Base-by-base conservation (phyloP, 2,797 vertebrate genomes). In the Bradypus variegatus region DNA sequence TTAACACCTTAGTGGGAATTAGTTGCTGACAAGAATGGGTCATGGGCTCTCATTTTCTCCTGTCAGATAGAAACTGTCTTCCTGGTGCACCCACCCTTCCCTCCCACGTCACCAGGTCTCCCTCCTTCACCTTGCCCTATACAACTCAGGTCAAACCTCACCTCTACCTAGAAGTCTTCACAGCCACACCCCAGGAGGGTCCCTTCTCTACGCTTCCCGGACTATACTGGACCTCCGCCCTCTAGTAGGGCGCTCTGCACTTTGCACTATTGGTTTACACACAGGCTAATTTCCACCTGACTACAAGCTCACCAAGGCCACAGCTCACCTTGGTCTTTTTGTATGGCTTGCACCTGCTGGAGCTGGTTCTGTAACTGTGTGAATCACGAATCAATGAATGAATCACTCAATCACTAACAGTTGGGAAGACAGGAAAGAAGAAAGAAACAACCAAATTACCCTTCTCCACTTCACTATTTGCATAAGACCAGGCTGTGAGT, bases 1-100 rank as follows among this genome's bases (percentile, higher is more conserved):
- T 93, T 81, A 88, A 86, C 90, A 94, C 45, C 67, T 78, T 81
- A 38, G 36, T 33, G 38, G 86, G 90, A 87, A 79, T 77, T 82
- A n/a, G 16, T 48, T 72, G 76, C 82, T 79, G 41, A 90, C 23
- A 89, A 15, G 78, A 91, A 65, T 60, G 86, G 75, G 67, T 80
- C 89, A 45, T 50, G 67, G 15, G 70, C 55, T 18, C 16, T 48
- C 11, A 29, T 70, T 92, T 81, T 31, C 75, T 93, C 76, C 6
- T 29, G 50, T 45, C 60, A 87, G 27, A 41, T 27, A 25, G 41
- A 93, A 79, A 13, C 69, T 18, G 27, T 55, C 78, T 94, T 92
- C 67, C 83, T 86, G 69, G 27, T 4, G 76, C 41, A 64, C 65
- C 38, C 13, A 13, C 16, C 15, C 33, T 31, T 2, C n/a, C 9